phyloP scores from a whole-genome alignment of 2,113 vertebrate species.

The Carettochelys insculpta region DNA sequence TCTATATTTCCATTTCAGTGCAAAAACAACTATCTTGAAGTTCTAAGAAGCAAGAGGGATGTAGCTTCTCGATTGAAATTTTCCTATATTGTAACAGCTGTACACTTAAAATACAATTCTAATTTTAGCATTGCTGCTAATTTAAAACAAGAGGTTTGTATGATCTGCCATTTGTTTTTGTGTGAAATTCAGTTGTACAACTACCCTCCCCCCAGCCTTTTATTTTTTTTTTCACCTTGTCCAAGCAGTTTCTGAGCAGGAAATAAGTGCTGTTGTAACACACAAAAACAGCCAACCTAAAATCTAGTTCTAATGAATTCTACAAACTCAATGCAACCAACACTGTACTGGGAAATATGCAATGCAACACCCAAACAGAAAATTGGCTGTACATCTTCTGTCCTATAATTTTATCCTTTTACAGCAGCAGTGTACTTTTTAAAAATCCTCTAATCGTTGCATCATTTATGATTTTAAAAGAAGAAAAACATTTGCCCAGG shows the following conservation, averaged over 20 bases:
- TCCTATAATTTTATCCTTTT: constrained; percentile 24
- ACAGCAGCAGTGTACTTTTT: background rate
- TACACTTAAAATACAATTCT: background rate
- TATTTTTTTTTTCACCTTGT: background rate
- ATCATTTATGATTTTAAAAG: background rate
- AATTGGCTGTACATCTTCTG: background rate
- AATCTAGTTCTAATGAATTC: background rate
- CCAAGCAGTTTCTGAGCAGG: background rate
- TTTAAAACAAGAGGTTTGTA: background rate
- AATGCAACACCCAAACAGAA: background rate
- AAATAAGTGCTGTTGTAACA: background rate
- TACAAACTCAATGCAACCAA: constrained; percentile 16
- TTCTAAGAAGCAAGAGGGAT: constrained; percentile 1
- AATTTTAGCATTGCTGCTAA: background rate
- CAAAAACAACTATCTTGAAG: background rate
- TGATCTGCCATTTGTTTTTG: background rate
- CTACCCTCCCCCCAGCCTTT: fast-evolving
- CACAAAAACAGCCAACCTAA: background rate
- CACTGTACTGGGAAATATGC: constrained; percentile 11
- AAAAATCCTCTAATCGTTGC: background rate
- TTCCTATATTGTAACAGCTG: background rate
- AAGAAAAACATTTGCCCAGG: background rate
- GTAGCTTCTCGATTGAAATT: background rate
- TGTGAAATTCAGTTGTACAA: background rate
- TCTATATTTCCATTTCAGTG: background rate